Conservation (phyloP, 2,797 vertebrate genomes). For the Toxotes lorentzi region DNA sequence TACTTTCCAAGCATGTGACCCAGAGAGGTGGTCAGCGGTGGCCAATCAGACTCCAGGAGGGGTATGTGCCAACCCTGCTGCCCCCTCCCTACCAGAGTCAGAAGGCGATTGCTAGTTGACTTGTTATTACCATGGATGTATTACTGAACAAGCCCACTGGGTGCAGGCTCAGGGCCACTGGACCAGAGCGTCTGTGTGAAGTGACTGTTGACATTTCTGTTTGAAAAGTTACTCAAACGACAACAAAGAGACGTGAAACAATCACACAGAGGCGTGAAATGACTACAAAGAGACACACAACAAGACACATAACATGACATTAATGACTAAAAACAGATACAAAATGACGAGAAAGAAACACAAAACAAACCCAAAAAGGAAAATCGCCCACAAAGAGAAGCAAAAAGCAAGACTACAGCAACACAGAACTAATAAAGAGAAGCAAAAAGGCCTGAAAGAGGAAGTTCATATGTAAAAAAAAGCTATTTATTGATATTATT, state of each 20-base stretch:
- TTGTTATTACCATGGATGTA: too few species aligned
- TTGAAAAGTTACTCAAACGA: not conserved
- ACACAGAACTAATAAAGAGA: too few species aligned
- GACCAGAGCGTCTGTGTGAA: not conserved
- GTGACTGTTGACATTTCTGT: not conserved
- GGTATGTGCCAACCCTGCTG: not conserved
- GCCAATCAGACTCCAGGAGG: not conserved
- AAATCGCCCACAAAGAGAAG: not conserved
- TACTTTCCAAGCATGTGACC: conserved; percentile 5
- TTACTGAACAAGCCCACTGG: not conserved
- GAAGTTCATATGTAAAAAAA: too few species aligned
- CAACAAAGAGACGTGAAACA: not conserved
- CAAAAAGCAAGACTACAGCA: too few species aligned
- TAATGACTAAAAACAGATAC: too few species aligned
- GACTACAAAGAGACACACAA: too few species aligned
- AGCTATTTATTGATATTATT: not conserved
- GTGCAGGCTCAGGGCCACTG: not conserved
- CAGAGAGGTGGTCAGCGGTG: not conserved
- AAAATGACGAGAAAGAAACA: too few species aligned
- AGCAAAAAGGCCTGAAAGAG: too few species aligned
- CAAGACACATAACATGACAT: too few species aligned
- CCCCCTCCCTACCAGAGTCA: not conserved
- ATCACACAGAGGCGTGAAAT: not conserved
- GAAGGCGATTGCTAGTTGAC: not conserved
- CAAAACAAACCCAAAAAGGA: not conserved